Evolutionary conservation across 1,140 invertebrate genomes (phyloP).

Genomic region (Lysiphlebus fabarum): DNA sequence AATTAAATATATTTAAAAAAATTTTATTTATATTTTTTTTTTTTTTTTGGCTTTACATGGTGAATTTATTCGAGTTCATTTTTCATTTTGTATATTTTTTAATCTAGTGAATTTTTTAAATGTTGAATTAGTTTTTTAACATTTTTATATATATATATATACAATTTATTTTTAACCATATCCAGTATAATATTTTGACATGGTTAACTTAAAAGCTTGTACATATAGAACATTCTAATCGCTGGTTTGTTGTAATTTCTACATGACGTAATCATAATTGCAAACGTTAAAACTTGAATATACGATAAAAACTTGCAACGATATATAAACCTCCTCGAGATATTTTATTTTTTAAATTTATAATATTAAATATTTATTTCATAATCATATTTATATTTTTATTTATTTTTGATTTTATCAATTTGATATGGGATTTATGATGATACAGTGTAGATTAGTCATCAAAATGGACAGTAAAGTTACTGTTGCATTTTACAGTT

Average conservation of each 20-base stretch:
- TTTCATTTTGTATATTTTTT: background rate
- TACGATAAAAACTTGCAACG: background rate
- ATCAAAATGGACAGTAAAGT: slow-evolving; percentile 14
- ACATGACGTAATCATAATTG: slow-evolving; percentile 47
- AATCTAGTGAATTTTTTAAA: background rate
- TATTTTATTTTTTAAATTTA: too few relatives aligned
- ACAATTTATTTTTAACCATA: background rate
- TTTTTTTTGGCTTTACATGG: too few relatives aligned
- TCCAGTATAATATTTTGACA: too few relatives aligned
- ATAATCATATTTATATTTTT: background rate
- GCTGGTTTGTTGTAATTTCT: slow-evolving; percentile 24
- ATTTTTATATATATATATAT: background rate
- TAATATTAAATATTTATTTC: background rate
- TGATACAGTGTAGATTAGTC: too few relatives aligned
- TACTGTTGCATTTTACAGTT: slow-evolving; percentile 33
- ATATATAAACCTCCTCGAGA: background rate
- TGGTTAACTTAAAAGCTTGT: background rate
- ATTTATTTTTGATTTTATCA: slow-evolving; percentile 2
- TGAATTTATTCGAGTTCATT: background rate
- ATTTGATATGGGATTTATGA: background rate
- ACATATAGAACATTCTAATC: slow-evolving; percentile 27
- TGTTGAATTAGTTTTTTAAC: too few relatives aligned
- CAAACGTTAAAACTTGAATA: slow-evolving; percentile 15
- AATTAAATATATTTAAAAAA: too few relatives aligned
- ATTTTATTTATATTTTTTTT: too few relatives aligned